Percentiles rank a stretch among this genome's conserved stretches.
Evolutionary conservation across 2,113 vertebrate species (phyloP).

Genomic region (Gorsachius goisagi): DNA sequence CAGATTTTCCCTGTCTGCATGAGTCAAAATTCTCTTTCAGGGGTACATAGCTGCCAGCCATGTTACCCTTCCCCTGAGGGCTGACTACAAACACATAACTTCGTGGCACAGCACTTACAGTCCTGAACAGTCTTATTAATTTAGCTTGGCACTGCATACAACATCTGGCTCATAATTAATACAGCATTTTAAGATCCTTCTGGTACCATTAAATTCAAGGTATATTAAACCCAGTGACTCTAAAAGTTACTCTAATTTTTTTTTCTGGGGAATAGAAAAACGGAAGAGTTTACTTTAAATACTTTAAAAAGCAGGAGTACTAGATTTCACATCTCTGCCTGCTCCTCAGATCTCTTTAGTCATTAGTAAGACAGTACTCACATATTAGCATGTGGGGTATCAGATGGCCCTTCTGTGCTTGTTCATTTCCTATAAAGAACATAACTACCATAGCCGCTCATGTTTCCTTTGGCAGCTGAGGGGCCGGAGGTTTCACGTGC

Average conservation of each 20-base stretch:
- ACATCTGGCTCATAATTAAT: conserved; percentile 51
- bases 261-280: not conserved
- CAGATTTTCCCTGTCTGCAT: not conserved
- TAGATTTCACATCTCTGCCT: not conserved
- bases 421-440: not conserved
- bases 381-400: not conserved
- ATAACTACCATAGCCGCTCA: not conserved
- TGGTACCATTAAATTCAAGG: conserved; percentile 7
- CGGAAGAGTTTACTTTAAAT: not conserved
- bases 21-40: not conserved
- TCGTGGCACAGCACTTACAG: not conserved
- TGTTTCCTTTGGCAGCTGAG: conserved; percentile 47
- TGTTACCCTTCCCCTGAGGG: not conserved
- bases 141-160: not conserved
- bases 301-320: not conserved
- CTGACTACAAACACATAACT: not conserved
- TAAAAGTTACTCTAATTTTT: not conserved
- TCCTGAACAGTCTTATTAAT: not conserved
- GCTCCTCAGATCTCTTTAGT: not conserved
- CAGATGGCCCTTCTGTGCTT: not conserved
- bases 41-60: not conserved
- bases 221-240: not conserved
- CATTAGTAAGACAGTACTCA: not conserved
- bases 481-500: not conserved
- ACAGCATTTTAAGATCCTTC: conserved; percentile 22